Evolutionary conservation across 2,888 invertebrate genomes (phyloP).

Genomic region (Amiota communis): DNA sequence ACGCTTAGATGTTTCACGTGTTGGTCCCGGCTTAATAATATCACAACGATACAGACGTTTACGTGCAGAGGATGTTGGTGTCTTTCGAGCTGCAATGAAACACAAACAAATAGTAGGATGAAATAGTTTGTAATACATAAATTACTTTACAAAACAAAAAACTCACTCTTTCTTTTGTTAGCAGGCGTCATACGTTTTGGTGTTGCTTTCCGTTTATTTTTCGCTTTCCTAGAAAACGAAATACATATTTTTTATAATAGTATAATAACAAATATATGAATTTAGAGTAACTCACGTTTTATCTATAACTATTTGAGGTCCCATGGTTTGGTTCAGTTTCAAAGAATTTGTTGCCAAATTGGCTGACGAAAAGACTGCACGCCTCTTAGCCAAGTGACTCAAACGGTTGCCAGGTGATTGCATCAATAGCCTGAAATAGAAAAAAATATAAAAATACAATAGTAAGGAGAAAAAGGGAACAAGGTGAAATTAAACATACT

Average conservation of each 20-base stretch:
- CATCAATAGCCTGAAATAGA: constrained; percentile 66
- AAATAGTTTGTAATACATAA: neutral
- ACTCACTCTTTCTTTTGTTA: constrained; percentile 72
- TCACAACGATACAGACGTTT: constrained; percentile 63
- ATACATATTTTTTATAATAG: neutral
- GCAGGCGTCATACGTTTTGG: constrained; percentile 76
- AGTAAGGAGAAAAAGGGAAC: too few species aligned
- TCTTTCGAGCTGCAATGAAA: constrained; percentile 60
- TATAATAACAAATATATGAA: neutral
- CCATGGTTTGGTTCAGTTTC: constrained; percentile 61
- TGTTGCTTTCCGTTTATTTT: constrained; percentile 67
- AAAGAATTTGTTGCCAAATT: constrained; percentile 75
- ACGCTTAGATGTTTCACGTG: constrained; percentile 79
- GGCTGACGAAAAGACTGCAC: constrained; percentile 84
- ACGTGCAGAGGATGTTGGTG: constrained; percentile 68
- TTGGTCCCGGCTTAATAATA: constrained; percentile 66
- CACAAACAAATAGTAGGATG: neutral
- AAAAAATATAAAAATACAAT: constrained; percentile 6
- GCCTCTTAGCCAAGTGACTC: constrained; percentile 83
- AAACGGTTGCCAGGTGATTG: constrained; percentile 84
- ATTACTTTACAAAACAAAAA: neutral
- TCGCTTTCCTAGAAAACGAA: constrained; percentile 56
- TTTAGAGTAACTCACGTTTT: constrained; percentile 62
- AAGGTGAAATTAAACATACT: constrained; percentile 69
- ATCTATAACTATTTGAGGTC: constrained; percentile 68